A percentile compares a stretch with the other conserved stretches of the same genome.
phyloP scores from a whole-genome alignment of 2,888 invertebrate species.

The Leucophenga maculata region DNA sequence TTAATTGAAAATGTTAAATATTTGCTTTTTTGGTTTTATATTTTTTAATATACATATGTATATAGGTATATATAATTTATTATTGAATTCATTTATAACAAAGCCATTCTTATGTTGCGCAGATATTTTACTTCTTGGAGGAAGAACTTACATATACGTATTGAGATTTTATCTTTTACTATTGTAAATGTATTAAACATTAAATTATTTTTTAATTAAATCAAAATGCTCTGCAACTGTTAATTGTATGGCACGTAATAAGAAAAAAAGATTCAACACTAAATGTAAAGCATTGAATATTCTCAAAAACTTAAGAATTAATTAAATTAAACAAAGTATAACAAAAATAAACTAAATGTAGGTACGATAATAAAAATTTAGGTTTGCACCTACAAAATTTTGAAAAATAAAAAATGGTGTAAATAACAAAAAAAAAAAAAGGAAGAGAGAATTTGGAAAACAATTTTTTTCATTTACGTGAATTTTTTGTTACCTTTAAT shows the following conservation, averaged over 20 bases:
- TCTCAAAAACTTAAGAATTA: neutral
- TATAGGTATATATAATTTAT: neutral
- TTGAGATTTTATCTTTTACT: neutral
- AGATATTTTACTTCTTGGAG: constrained; percentile 3
- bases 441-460: neutral
- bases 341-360: neutral
- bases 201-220: neutral
- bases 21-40: too few species aligned
- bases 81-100: constrained; percentile 12
- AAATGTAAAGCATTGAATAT: neutral
- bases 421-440: neutral
- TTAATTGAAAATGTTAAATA: too few species aligned
- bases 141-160: constrained; percentile 1
- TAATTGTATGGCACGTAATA: constrained; percentile 1
- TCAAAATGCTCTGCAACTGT: neutral
- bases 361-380: neutral
- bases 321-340: neutral
- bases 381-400: neutral
- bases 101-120: constrained; percentile 16
- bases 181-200: neutral
- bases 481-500: neutral
- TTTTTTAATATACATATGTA: neutral
- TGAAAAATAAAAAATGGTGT: neutral
- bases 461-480: neutral
- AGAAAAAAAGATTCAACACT: neutral